Conservation (phyloP, 2,888 invertebrate genomes). For the Imbricaverruca yamaguchii region DNA sequence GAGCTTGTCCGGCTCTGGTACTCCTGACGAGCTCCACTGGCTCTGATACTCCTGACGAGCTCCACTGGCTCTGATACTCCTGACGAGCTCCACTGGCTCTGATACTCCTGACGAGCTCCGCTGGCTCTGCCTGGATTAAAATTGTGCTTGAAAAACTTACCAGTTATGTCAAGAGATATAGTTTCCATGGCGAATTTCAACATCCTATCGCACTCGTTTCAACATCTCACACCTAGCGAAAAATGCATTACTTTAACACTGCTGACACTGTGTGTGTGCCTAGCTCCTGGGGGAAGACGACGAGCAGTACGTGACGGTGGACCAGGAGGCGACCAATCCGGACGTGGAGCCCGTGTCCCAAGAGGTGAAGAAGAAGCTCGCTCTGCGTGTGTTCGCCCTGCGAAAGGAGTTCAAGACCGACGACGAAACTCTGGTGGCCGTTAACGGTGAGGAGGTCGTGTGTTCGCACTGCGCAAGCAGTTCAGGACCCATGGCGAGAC, state of each 20-base stretch:
- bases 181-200: not conserved
- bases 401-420: conserved; percentile 60
- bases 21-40: too few relatives aligned
- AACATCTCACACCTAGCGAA: not conserved
- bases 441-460: conserved; percentile 48
- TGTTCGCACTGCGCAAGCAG: not conserved
- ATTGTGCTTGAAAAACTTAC: too few relatives aligned
- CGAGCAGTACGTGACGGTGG: not conserved
- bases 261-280: not conserved
- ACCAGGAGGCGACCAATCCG: conserved; percentile 40
- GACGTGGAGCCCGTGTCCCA: conserved; percentile 67
- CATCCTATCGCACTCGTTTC: not conserved
- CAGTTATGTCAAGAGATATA: too few relatives aligned
- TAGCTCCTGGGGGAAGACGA: not conserved
- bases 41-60: too few relatives aligned
- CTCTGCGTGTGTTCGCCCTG: conserved; percentile 61
- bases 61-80: too few relatives aligned
- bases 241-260: too few relatives aligned
- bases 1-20: too few relatives aligned
- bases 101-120: too few relatives aligned
- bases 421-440: conserved; percentile 58
- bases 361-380: conserved; percentile 46
- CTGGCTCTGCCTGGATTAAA: too few relatives aligned
- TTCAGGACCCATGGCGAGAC: too few relatives aligned
- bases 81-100: too few relatives aligned